These are phyloP conservation scores for Struthio camelus DNA, from an alignment of 2,113 vertebrate species.

Conservation along the genomic window DNA sequence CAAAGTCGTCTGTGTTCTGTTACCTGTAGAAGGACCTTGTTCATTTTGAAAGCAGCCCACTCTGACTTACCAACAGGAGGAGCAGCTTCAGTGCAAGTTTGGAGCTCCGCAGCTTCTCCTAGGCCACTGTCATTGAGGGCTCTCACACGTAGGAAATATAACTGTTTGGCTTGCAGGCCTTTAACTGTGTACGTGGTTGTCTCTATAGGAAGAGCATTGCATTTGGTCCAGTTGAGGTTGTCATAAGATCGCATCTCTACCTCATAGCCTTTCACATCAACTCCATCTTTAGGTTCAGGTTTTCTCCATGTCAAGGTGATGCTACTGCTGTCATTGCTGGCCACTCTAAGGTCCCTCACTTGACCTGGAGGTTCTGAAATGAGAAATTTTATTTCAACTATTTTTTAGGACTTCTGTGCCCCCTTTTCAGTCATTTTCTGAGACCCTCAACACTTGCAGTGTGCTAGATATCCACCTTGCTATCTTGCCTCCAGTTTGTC, in stretches of 20 bases:
- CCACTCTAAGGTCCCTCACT: conserved; percentile 84
- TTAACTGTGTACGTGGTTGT: conserved; percentile 79
- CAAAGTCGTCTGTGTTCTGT: no score
- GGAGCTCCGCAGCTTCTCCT: conserved; percentile 75
- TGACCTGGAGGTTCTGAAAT: conserved; percentile 82
- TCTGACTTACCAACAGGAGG: conserved; percentile 77
- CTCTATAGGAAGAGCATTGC: conserved; percentile 75
- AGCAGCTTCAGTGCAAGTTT: conserved; percentile 75
- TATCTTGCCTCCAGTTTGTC: background rate
- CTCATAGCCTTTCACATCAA: conserved; percentile 81
- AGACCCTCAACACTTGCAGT: background rate
- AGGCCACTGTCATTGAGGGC: conserved; percentile 79
- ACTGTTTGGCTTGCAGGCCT: conserved; percentile 79
- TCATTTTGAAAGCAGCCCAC: background rate
- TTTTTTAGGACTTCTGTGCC: background rate
- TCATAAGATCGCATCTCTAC: conserved; percentile 82
- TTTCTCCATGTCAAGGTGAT: conserved; percentile 85
- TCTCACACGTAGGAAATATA: conserved; percentile 83
- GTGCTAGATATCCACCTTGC: background rate
- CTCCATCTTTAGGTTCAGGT: conserved; percentile 73
- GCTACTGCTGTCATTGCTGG: conserved; percentile 80
- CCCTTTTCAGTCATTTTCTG: background rate
- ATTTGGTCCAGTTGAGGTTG: conserved; percentile 81
- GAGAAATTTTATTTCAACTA: background rate
- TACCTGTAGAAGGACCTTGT: background rate